Base-by-base conservation (phyloP, 2,113 vertebrate species). In the Eonycteris spelaea region DNA sequence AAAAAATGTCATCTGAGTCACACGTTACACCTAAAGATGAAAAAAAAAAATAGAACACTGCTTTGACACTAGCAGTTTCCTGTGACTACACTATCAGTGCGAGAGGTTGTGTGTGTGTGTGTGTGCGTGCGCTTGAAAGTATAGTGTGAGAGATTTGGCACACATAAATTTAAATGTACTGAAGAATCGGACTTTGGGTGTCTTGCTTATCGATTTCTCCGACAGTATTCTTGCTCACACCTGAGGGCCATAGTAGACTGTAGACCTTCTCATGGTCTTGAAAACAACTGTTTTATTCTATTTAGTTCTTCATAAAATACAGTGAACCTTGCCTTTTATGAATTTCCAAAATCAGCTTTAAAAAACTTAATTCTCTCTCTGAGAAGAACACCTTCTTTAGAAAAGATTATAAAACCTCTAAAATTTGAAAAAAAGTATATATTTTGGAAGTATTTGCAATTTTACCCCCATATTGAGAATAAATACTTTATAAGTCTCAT, bases 401-500 rank as follows among this genome's bases (percentile, higher is more conserved):
- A 38, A 82, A 96, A 85, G 40, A 68, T 91, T 3, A 63, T 40
- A 55, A 80, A 67, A 79, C 2, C 33, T 26, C n/a, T 79, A 71
- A 78, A 14, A 16, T 82, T 83, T 38, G 79, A 88, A 35, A 75
- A 89, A 89, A 67, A 22, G 68, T n/a, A n/a, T 18, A 0, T 63
- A 35, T 63, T 92, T 95, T 87, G 55, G 55, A 86, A 83, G 24
- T 18, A 45, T 75, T 83, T 91, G n/a, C 70, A 95, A 89, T 74
- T 92, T 95, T 74, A 77, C 13, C 22, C 35, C 30, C 40, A 28
- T 93, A 91, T 70, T 65, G 13, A 65, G 67, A 97, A 92, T 85
- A 85, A 97, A 91, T 93, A 83, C 45, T 85, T 88, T 92, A 45
- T 85, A 95, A 80, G 9, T 53, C 35, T 83, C 9, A 74, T 70